Evolutionary conservation across 2,797 vertebrate species (phyloP), one percentile per base, ranked within the genome.

Genomic region (Semaprochilodus insignis): DNA sequence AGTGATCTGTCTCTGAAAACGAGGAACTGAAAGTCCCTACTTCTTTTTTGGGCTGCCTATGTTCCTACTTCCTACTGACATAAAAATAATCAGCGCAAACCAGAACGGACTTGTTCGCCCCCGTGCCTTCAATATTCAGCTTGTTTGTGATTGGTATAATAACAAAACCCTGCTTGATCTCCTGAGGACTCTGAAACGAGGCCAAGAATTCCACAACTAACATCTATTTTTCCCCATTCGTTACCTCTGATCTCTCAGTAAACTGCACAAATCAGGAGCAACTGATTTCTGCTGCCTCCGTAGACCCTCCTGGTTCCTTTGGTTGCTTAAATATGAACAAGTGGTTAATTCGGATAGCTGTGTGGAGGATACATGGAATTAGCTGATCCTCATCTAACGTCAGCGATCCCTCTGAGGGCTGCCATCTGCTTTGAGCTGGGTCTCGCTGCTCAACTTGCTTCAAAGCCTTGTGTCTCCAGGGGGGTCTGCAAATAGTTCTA

Each of bases 1-100:
- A 85, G 65, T 51, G 48, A 60, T 81, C 44, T 16, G 74, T 72
- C 76, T 17, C 31, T 63, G 19, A 82, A 81, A 82, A 86, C 48
- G 60, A 11, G 54, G 80, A 84, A 84, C 65, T 79, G 21, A 55
- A 71, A 57, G 40, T 67, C 63, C 70, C 25, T 48, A 74, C 80
- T 87, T 87, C 80, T 79, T 82, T 75, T 66, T 81, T 76, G 27
- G 0, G 16, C 54, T 21, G 27, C 27, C 16, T 34, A 15, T 63
- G 40, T 65, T 81, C 57, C 59, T 31, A 31, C 31, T 21, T 65
- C 23, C 65, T 74, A 55, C 15, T 63, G 15, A 1, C 15, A 65
- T 48, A 40, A 75, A 72, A 76, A 66, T 5, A 62, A 81, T 77
- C 52, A 36, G 74, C 14, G 25, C 74, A 76, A 48, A 62, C 57